These are phyloP conservation scores for Monochamus alternatus DNA, from an alignment of 2,888 invertebrate species.

Conservation along the genomic window DNA sequence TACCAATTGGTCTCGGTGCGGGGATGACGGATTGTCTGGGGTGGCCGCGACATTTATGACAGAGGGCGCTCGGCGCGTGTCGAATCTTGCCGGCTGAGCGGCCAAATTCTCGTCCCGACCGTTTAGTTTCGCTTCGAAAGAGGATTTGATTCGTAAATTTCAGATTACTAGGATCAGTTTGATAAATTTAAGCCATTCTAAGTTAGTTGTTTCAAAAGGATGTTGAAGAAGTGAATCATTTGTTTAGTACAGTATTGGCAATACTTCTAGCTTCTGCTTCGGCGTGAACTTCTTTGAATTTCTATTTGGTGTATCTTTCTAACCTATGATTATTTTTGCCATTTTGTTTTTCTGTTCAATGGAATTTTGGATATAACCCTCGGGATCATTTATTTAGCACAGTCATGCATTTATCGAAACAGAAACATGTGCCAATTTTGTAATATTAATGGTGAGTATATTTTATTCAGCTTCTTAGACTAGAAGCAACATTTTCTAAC, in stretches of 20 bases:
- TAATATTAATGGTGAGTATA: too few relatives aligned
- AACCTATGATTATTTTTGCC: too few relatives aligned
- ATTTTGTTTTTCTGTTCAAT: too few relatives aligned
- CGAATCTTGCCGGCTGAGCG: constrained; percentile 53
- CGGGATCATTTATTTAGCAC: too few relatives aligned
- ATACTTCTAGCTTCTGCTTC: too few relatives aligned
- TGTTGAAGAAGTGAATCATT: background rate
- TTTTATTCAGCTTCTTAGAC: too few relatives aligned
- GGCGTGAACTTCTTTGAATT: too few relatives aligned
- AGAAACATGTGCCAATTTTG: too few relatives aligned
- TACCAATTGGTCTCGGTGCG: constrained; percentile 66
- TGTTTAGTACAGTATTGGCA: background rate
- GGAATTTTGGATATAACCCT: too few relatives aligned
- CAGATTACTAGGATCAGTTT: constrained; percentile 12
- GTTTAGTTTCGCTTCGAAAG: constrained; percentile 29
- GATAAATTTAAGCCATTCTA: constrained; percentile 9
- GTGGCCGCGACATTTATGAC: constrained; percentile 65
- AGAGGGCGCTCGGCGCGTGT: constrained; percentile 56
- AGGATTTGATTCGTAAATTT: constrained; percentile 24
- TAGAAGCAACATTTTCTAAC: too few relatives aligned
- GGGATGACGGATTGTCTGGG: constrained; percentile 65
- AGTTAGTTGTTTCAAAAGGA: background rate
- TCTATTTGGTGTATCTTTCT: too few relatives aligned
- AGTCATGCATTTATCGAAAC: too few relatives aligned
- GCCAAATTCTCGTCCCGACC: constrained; percentile 34